Base-by-base conservation (phyloP, 2,797 vertebrate genomes). In the Melanotaenia parkinsoni region DNA sequence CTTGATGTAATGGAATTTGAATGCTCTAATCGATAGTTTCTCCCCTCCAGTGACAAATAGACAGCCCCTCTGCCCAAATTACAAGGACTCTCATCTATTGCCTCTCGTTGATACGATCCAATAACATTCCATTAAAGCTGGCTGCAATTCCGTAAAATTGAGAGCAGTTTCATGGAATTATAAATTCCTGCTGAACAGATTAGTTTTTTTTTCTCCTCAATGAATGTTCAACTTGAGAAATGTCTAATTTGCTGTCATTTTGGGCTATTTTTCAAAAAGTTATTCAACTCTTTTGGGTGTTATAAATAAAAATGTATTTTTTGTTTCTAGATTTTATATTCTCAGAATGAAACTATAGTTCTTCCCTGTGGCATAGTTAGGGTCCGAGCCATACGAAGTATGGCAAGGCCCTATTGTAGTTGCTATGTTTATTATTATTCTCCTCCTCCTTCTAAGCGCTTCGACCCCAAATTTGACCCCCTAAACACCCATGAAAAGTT, bases 21-120 rank as follows among this genome's bases (percentile, higher is more conserved):
- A 91, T 93, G 83, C 70, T 84, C 80, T 90, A 91, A 94, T 94
- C 91, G 64, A 93, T 94, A 91, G 76, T 83, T 91, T 93, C 92
- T 91, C 82, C 82, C 88, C 90, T 91, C 81, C 90, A 91, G 86
- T 92, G 92, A 94, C 85, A 93, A 91, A 90, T 90, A 88, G 90
- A 91, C 89, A 91, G 86, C 79, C 78, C 84, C 84, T 83, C 81
- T 86, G 65, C 85, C 88, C 88, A 84, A 89, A 92, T 92, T 90
- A 92, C 88, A 87, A 40, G 70, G 72, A 86, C 83, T 88, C 84
- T 88, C 89, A 83, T 91, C 88, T 88, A 88, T 89, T 78, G 87
- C 84, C 85, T 77, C 79, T 70, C 80, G 63, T 82, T 90, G 91
- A 93, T 92, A 91, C 87, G 79, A 91, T 93, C 89, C 89, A 92